Base-by-base conservation (phyloP, 2,888 invertebrate genomes). In the Neria commutata region DNA sequence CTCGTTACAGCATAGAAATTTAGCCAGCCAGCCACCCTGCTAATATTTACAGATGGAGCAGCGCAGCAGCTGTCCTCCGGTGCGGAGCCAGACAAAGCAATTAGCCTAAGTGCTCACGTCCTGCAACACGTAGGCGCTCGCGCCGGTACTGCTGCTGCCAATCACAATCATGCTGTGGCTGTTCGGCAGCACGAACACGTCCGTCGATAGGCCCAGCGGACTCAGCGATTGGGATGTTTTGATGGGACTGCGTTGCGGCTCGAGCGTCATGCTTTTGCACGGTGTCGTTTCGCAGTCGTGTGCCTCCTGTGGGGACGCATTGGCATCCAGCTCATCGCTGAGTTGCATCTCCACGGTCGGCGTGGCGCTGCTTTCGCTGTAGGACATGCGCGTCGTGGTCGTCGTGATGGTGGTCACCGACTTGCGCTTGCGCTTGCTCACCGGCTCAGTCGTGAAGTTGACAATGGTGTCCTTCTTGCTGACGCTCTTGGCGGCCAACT, bases 191-290 rank as follows among this genome's bases (percentile, higher is more conserved):
- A 75, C 69, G 50, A 74, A 73, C 6, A 73, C 69, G 55, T 76
- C 74, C 21, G 69, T 71, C 24, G 75, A 66, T 54, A 75, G 58
- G 8, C 71, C 73, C 6, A 73, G 63, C 45, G 81, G 81, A 58
- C 79, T 80, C 72, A 81, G 71, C 3, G 81, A 81, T 54, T 80
- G 81, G 21, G 81, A 81, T 24, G 77, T 75, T 62, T 80, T 79
- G 37, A 81, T 80, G 52, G 76, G 75, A 60, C 76, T 75, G 16
- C 74, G 74, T 56, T 76, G 73, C 1, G 75, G 73, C 11, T 78
- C 76, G 14, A 78, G 63, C 40, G 71, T 72, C 14, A 65, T 66
- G 0, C 60, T 71, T 10, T 2, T 16, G 34, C 54, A 54, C 23
- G 47, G 50, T 1, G 40, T 26, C 4, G 54, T 40, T 25, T 42